A percentile compares a stretch with the other conserved stretches of the same genome.
phyloP scores from a whole-genome alignment of 2,797 vertebrate genomes.

The Pygocentrus nattereri region DNA sequence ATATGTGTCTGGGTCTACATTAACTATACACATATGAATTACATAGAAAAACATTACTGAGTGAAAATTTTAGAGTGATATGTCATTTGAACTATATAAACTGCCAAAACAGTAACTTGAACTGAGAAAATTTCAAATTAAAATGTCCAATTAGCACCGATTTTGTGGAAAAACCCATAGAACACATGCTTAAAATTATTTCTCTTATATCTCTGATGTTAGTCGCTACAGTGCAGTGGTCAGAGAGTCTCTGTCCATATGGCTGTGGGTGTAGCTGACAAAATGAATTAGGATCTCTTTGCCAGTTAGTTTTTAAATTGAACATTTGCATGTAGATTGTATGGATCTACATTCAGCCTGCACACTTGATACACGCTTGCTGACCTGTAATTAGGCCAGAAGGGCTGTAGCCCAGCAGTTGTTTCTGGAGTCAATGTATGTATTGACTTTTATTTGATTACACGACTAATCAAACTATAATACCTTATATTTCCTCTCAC shows the following conservation, averaged over 20 bases:
- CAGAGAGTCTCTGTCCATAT: constrained; percentile 8
- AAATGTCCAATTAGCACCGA: not conserved
- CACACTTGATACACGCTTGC: not conserved
- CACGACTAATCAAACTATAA: too few species aligned
- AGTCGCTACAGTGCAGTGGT: not conserved
- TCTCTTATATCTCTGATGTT: not conserved
- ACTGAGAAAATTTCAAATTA: too few species aligned
- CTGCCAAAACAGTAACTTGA: too few species aligned
- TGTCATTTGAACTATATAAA: too few species aligned
- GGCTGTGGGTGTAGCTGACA: not conserved
- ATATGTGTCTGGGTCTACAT: too few species aligned
- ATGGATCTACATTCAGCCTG: not conserved
- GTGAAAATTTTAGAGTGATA: too few species aligned
- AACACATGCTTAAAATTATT: not conserved
- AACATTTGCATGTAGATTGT: not conserved
- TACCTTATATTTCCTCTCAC: too few species aligned
- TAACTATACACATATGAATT: too few species aligned
- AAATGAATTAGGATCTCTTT: not conserved
- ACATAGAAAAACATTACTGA: too few species aligned
- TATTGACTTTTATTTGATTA: too few species aligned
- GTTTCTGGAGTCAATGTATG: too few species aligned
- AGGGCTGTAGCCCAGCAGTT: too few species aligned
- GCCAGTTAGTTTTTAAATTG: not conserved
- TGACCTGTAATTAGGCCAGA: not conserved
- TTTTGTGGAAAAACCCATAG: not conserved